Percentiles rank a stretch among this genome's conserved stretches.
phyloP scores from a whole-genome alignment of 2,797 vertebrate genomes.

The Protosalanx chinensis region DNA sequence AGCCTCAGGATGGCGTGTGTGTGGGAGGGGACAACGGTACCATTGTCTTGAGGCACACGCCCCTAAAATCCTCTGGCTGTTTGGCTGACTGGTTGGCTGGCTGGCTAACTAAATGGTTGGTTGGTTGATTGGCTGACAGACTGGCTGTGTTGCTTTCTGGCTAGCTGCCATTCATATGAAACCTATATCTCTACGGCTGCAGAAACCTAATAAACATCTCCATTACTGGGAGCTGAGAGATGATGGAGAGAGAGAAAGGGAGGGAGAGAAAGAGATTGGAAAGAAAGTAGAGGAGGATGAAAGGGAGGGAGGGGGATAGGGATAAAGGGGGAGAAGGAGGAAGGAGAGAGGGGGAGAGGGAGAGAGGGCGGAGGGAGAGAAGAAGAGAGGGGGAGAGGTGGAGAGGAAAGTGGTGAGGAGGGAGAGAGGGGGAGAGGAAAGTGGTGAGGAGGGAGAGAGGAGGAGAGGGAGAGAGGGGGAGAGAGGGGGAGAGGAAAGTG shows the following conservation, averaged over 20 bases:
- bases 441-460: neutral
- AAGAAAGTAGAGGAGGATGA: slow-evolving; percentile 56
- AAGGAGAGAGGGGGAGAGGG: neutral
- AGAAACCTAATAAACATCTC: neutral
- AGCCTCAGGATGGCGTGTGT: neutral
- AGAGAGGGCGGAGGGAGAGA: neutral
- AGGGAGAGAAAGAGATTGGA: neutral
- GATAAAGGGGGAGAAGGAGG: neutral
- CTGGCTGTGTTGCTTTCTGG: neutral
- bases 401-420: neutral
- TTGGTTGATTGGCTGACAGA: neutral
- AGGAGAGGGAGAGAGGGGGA: neutral
- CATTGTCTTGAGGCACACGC: too few relatives aligned
- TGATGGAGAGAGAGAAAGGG: neutral
- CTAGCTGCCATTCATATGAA: neutral
- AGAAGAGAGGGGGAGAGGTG: neutral
- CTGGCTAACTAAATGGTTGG: neutral
- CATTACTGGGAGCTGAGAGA: neutral
- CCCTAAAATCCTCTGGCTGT: neutral
- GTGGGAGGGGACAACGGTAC: too few relatives aligned
- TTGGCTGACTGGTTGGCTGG: neutral
- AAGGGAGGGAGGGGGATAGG: too few relatives aligned
- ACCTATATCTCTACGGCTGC: neutral
- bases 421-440: neutral
- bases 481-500: neutral